Base-by-base conservation (phyloP, 2,797 vertebrate genomes). In the Acipenser ruthenus region DNA sequence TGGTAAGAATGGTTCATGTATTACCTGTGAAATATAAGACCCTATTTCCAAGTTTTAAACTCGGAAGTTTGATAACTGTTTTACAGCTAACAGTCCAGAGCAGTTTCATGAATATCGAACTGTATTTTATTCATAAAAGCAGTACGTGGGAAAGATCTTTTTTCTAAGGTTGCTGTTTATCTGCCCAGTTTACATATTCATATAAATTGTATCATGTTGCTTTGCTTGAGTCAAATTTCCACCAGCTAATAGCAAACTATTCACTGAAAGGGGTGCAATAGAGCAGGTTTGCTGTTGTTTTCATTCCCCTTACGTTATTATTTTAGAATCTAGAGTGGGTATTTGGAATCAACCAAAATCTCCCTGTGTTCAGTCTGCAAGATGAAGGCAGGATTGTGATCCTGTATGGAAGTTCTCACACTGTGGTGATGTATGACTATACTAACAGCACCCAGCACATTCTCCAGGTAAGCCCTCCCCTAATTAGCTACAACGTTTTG, bases 321-420 rank as follows among this genome's bases (percentile, higher is more conserved):
- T 69, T 65, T 74, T 72, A 98, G 96, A 88, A 80, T 62, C 80
- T 94, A 68, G 78, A 88, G 0, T 93, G 94, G 93, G 86, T 84
- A 0, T 89, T 89, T 50, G 97, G 96, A 2, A 91, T 90, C 78
- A 96, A 93, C 78, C 86, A 78, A 48, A 73, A 72, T 2, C 84
- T 96, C 50, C 91, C 94, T 0, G 88, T 94, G 67, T 87, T 88
- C 78, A 89, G 83, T 66, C 75, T 98, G 68, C 89, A 87, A 60
- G 93, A 95, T 1, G 72, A 87, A 6, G 77, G 86, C 47, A 73
- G 86, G 51, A 79, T 77, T 67, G 83, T 93, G 68, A 72, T 96
- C 49, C 81, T 97, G 49, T 97, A 95, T 0, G 62, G 78, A 55
- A 87, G 83, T 4, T 82, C 83, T 11, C 88, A 97, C 76, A 84